Conservation (phyloP, 1,140 invertebrate species). For the Musca vetustissima region DNA sequence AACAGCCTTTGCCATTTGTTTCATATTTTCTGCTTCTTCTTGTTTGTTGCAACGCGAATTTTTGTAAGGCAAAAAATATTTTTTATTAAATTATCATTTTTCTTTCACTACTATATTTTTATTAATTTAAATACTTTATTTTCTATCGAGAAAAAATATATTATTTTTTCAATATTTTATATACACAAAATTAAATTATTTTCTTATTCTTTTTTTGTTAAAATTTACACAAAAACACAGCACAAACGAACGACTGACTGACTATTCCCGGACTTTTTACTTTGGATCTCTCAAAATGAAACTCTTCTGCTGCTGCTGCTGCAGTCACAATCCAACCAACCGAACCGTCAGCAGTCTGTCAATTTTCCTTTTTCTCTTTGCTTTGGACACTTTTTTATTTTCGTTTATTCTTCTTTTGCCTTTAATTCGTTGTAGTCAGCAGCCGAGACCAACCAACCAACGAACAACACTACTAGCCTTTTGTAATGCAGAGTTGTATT, state of each 20-base stretch:
- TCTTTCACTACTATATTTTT: conserved; percentile 10
- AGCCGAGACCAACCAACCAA: conserved; percentile 1
- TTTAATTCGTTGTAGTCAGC: conserved; percentile 11
- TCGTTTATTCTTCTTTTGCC: conserved; percentile 14
- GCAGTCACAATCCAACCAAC: conserved; percentile 3
- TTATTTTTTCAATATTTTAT: neutral
- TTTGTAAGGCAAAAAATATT: neutral
- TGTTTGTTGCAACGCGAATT: conserved; percentile 29
- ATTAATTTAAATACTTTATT: no score
- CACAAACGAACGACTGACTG: conserved; percentile 9
- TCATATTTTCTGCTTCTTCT: neutral
- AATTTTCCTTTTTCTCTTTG: neutral
- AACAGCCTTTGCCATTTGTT: conserved; percentile 12
- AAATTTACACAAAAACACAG: conserved; percentile 15
- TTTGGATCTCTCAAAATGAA: conserved; percentile 29
- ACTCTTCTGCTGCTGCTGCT: conserved; percentile 15
- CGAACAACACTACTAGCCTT: no score
- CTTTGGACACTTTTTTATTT: neutral
- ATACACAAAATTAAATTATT: no score
- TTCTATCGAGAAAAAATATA: no score
- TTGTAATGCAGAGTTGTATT: conserved; percentile 27
- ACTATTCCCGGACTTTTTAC: conserved; percentile 30
- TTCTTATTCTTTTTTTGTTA: conserved; percentile 13
- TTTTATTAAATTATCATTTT: conserved; percentile 14
- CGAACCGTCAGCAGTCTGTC: conserved; percentile 16